Evolutionary conservation across 2,888 invertebrate genomes (phyloP), one percentile per base, ranked within the genome.

Genomic region (Drosophila mettleri): DNA sequence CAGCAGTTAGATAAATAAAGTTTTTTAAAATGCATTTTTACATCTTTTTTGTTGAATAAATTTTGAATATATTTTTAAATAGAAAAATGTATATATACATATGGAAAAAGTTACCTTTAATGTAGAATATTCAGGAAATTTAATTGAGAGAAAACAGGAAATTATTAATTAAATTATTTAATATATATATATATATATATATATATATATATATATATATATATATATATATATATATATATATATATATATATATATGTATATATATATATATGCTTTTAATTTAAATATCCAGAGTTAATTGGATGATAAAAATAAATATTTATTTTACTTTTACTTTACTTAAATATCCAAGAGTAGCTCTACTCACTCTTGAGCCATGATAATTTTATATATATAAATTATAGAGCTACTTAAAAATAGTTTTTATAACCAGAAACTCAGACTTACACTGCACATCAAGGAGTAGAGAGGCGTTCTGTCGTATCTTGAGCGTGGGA

Each of bases 401-500:
- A n/a, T n/a, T n/a, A n/a, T n/a, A n/a, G n/a, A n/a, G n/a, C n/a
- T n/a, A n/a, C n/a, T n/a, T n/a, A 10, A 20, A 60, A 33, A 39
- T 48, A 63, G 49, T 49, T 20, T 5, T n/a, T 2, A n/a, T 12
- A 29, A 5, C 9, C 14, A 34, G 34, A 22, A 63, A 46, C 27
- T 20, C 1, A 1, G 3, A 91, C 92, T 92, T 86, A 92, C 92
- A 92, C 80, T 92, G 92, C 39, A 92, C 92, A 78, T 92, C 92
- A n/a, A 92, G 65, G 2, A 92, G 80, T 2, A 92, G 80, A 3
- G 92, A 92, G 51, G 92, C 92, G 79, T 92, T 92, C 67, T 91
- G 92, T 9, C 92, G 84, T 66, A 92, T 92, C 79, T 92, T 92
- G 24, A 92, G 69, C 29, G 92, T 92, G 90, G 93, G 94, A 90